Base-by-base conservation (phyloP, 2,113 vertebrate genomes). In the Noturus placidus region DNA sequence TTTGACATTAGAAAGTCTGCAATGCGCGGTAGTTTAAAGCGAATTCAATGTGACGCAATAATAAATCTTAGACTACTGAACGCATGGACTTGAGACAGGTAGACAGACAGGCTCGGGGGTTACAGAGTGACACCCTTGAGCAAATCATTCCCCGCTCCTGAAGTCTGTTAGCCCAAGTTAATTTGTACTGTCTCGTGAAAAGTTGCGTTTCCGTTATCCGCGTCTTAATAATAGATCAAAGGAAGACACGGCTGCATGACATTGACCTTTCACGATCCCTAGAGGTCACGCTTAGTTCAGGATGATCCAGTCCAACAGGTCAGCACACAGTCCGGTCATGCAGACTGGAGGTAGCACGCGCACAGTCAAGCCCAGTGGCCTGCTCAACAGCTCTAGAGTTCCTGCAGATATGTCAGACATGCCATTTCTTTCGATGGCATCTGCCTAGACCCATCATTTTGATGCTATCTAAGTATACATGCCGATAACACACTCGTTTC, bases 191-290 rank as follows among this genome's bases (percentile, higher is more conserved):
- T 57, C 46, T 61, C 35, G 42, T 82, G 93, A 91, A 93, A 74
- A 89, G 91, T 27, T 76, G 88, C 83, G 92, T 80, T 94, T 93
- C 89, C 92, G 92, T 90, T 46, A 91, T 92, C 92, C 93, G 93
- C 94, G 95, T 96, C 96, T 96, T 96, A 95, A 97, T 98, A 97
- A 95, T 94, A 87, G 91, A 96, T 87, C 96, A 96, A 90, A 93
- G 95, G 94, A 95, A 93, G 96, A 96, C 95, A 94, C 95, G 93
- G 92, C 96, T 88, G 96, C 95, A 93, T 95, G 96, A 90, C 92
- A 91, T 93, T 96, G 97, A 97, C 97, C 97, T 97, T 96, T 96
- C 92, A 90, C 95, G 92, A 96, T 97, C 93, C 93, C 93, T 92
- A 93, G 95, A 94, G 96, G 95, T 96, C 97, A 95, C 46, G 92